Evolutionary conservation across 2,113 vertebrate genomes (phyloP).

Genomic region (Natator depressus): DNA sequence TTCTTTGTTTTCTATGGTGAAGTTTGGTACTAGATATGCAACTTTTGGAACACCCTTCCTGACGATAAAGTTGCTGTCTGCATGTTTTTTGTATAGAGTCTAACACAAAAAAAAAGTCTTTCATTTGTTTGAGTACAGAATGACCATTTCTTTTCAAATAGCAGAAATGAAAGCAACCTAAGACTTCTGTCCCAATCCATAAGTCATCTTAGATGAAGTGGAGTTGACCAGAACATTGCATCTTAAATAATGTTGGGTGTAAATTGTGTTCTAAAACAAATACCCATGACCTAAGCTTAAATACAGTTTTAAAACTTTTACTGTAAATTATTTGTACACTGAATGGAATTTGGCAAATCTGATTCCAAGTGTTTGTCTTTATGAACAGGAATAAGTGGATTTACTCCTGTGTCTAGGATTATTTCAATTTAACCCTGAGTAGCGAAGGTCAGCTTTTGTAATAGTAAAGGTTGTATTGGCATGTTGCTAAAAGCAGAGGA

Average conservation of each 20-base stretch:
- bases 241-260: background rate
- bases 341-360: background rate
- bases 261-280: background rate
- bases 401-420: background rate
- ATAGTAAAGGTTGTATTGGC: background rate
- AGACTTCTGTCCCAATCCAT: background rate
- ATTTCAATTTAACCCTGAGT: background rate
- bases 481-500: background rate
- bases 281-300: background rate
- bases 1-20: background rate
- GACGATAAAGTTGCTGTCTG: background rate
- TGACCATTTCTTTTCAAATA: slow-evolving; percentile 5
- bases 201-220: background rate
- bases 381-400: background rate
- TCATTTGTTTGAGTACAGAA: background rate
- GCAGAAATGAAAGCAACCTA: background rate
- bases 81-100: background rate
- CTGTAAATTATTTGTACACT: background rate
- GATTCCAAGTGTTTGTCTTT: background rate
- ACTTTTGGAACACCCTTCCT: background rate
- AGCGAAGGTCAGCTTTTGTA: background rate
- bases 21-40: background rate
- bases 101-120: background rate
- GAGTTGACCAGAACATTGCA: background rate
- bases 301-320: background rate